phyloP scores from a whole-genome alignment of 2,888 invertebrate species.

The Apamea sordens region DNA sequence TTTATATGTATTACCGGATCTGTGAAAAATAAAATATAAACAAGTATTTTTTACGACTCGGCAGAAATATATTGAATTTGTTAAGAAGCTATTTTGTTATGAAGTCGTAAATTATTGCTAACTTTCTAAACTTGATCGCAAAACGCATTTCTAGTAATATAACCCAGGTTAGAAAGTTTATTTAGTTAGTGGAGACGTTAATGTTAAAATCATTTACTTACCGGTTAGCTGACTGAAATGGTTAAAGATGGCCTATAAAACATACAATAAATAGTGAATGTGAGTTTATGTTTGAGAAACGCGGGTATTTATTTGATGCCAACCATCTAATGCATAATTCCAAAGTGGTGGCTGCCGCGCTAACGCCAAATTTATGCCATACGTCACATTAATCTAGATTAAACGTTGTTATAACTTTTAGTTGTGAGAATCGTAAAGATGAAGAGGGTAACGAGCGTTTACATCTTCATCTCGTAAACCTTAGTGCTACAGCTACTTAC shows the following conservation, averaged over 20 bases:
- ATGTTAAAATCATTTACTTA: constrained; percentile 51
- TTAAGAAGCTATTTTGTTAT: constrained; percentile 50
- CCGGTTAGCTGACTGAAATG: constrained; percentile 34
- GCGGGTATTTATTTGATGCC: constrained; percentile 55
- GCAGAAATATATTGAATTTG: constrained; percentile 35
- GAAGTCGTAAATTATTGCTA: constrained; percentile 55
- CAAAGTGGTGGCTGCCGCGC: constrained; percentile 70
- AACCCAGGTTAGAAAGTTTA: constrained; percentile 62
- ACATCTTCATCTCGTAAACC: constrained; percentile 21
- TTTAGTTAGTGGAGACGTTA: constrained; percentile 52
- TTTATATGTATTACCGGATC: background rate
- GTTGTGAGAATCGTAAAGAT: constrained; percentile 31
- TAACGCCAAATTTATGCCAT: constrained; percentile 74
- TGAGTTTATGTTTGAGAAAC: constrained; percentile 54
- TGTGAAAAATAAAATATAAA: constrained; percentile 25
- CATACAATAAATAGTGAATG: constrained; percentile 24
- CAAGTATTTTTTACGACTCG: constrained; percentile 30
- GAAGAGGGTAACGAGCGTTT: constrained; percentile 13
- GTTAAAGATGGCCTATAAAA: constrained; percentile 31
- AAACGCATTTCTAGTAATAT: constrained; percentile 55
- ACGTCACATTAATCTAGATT: constrained; percentile 67
- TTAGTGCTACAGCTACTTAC: background rate
- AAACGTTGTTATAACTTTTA: constrained; percentile 41
- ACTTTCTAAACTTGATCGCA: constrained; percentile 65
- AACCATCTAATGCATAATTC: constrained; percentile 79